Evolutionary conservation across 2,888 invertebrate genomes (phyloP).

Genomic region (Onthophagus sagittarius): DNA sequence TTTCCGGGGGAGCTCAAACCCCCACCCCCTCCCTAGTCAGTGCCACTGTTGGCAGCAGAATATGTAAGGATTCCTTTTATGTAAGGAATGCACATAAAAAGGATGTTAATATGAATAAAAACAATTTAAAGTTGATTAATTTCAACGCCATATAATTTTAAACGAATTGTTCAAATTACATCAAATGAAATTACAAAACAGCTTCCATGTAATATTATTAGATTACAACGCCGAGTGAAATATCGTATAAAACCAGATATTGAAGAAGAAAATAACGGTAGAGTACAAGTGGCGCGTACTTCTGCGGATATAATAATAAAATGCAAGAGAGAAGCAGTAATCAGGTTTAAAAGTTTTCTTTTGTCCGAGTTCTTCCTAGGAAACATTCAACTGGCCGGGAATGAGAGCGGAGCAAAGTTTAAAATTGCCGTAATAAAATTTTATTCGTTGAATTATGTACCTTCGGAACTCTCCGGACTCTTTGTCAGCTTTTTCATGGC

Average conservation of each 20-base stretch:
- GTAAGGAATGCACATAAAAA: too few relatives aligned
- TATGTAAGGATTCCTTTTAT: too few relatives aligned
- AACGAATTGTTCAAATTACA: too few relatives aligned
- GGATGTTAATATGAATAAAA: too few relatives aligned
- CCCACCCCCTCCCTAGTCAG: too few relatives aligned
- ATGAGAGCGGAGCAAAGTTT: constrained; percentile 10
- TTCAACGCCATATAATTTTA: too few relatives aligned
- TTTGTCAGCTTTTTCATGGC: not conserved
- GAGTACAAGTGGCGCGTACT: not conserved
- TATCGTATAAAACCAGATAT: not conserved
- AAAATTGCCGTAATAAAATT: constrained; percentile 11
- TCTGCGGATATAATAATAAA: constrained; percentile 9
- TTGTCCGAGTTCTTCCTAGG: constrained; percentile 5
- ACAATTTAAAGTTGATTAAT: too few relatives aligned
- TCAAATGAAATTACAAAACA: too few relatives aligned
- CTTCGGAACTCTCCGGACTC: not conserved
- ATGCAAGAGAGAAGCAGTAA: constrained; percentile 4
- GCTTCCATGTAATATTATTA: not conserved
- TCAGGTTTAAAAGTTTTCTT: constrained; percentile 12
- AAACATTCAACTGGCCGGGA: not conserved
- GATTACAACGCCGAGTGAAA: not conserved
- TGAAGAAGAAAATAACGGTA: not conserved
- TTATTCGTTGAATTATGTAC: constrained; percentile 1
- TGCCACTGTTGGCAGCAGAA: too few relatives aligned
- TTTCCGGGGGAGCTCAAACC: too few relatives aligned